Evolutionary conservation across 2,797 vertebrate genomes (phyloP).

Genomic region (Eurystomus glaucurus): DNA sequence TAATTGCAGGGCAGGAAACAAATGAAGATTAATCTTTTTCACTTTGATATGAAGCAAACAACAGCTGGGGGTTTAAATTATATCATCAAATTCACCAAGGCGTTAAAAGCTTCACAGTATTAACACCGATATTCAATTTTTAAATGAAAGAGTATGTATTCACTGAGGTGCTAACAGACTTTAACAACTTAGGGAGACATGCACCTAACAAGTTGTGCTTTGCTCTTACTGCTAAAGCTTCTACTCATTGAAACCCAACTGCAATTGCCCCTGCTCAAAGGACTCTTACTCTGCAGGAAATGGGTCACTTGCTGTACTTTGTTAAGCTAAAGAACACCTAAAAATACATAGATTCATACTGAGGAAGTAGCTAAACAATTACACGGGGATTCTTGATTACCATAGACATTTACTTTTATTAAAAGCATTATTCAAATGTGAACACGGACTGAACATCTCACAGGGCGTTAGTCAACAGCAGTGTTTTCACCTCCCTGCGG

Average conservation of each 20-base stretch:
- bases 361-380: slow-evolving; percentile 12
- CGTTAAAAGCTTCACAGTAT: background rate
- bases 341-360: background rate
- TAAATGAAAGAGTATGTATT: background rate
- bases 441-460: background rate
- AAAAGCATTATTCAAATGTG: slow-evolving; percentile 31
- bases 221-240: background rate
- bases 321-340: background rate
- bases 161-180: background rate
- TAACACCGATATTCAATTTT: background rate
- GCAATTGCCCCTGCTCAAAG: background rate
- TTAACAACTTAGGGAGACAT: background rate
- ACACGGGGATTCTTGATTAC: background rate
- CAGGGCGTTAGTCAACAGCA: background rate
- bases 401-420: slow-evolving; percentile 21
- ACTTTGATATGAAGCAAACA: background rate
- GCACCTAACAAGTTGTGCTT: background rate
- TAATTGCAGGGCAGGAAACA: slow-evolving; percentile 2
- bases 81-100: background rate
- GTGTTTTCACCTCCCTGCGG: background rate
- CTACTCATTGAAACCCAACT: background rate
- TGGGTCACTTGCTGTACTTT: background rate
- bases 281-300: background rate
- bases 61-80: background rate
- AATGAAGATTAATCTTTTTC: slow-evolving; percentile 5